Evolutionary conservation across 2,888 invertebrate species (phyloP), one percentile per base, ranked within the genome.

Genomic region (Odontocolon sp.): DNA sequence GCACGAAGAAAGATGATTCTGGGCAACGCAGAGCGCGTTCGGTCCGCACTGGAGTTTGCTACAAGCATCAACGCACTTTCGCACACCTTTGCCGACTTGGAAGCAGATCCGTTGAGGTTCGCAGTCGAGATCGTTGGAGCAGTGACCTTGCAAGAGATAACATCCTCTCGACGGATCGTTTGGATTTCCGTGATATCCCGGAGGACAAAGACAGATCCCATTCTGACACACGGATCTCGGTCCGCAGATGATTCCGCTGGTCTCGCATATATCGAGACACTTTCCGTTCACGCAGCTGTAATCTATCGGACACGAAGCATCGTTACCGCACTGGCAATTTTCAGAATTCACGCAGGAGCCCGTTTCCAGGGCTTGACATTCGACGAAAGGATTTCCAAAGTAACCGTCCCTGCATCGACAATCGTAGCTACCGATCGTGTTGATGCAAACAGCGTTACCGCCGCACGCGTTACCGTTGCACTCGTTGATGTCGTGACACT

Each of bases 1-100:
- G 87, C 97, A 98, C 31, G 95, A 94, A 0, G 97, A 96, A 78
- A 95, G 93, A 89, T 97, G 97, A 86, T 95, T 95, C 84, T 96
- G 94, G 11, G 95, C 94, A 4, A 97, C 93, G 87, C 97, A 97
- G 0, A 97, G 90, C 2, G 97, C 97, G 89, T 97, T 97, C 0
- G 97, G 97, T 8, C 97, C 97, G 87, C 97, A 97, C 85, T 97
- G 96, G 31, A 96, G 92, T 91, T 96, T 96, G 79, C 95, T 94
- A 86, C 97, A 98, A 0, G 95, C 96, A 87, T 97, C 96, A 2
- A 96, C 94, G 89, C 97, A 97, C 90, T 96, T 96, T 66, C 97
- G 92, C 2, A 94, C 89, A 26, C 94, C 95, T 91, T 94, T 95
- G 54, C 95, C 94, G 26, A 96, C 91, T 91, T 96, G 96, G 91